phyloP scores from a whole-genome alignment of 1,140 invertebrate genomes.

The Scaptomyza montana region DNA sequence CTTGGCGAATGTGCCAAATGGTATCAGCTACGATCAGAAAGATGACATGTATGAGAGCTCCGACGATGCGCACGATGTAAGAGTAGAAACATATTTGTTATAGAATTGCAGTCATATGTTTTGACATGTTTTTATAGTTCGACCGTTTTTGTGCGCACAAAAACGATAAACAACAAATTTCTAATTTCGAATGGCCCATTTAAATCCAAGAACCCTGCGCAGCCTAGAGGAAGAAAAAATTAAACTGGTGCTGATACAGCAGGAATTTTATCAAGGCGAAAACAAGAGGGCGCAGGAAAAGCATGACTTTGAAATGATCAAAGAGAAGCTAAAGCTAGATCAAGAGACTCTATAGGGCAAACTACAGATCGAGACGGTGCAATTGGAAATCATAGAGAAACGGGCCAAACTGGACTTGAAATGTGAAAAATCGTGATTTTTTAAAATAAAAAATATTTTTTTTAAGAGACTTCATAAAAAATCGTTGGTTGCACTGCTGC shows the following conservation, averaged over 20 bases:
- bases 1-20: conserved; percentile 3
- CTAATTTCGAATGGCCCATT: conserved; percentile 11
- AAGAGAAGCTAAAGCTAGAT: conserved; percentile 22
- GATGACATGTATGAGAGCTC: not conserved
- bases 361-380: conserved; percentile 19
- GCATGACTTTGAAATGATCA: conserved; percentile 31
- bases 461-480: too few relatives aligned
- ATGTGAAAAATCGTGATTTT: not conserved
- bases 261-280: conserved; percentile 25
- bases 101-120: not conserved
- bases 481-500: too few relatives aligned
- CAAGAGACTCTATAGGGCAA: conserved; percentile 29
- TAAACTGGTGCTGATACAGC: conserved; percentile 17
- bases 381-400: conserved; percentile 28
- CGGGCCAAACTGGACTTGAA: conserved; percentile 11
- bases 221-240: conserved; percentile 22
- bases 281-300: conserved; percentile 27
- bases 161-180: not conserved
- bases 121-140: not conserved
- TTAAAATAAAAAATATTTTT: not conserved
- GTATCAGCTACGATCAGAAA: not conserved
- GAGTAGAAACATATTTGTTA: not conserved
- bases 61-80: conserved; percentile 2
- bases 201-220: not conserved
- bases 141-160: not conserved